phyloP scores from a whole-genome alignment of 1,140 invertebrate genomes.

The Dryas iulia region DNA sequence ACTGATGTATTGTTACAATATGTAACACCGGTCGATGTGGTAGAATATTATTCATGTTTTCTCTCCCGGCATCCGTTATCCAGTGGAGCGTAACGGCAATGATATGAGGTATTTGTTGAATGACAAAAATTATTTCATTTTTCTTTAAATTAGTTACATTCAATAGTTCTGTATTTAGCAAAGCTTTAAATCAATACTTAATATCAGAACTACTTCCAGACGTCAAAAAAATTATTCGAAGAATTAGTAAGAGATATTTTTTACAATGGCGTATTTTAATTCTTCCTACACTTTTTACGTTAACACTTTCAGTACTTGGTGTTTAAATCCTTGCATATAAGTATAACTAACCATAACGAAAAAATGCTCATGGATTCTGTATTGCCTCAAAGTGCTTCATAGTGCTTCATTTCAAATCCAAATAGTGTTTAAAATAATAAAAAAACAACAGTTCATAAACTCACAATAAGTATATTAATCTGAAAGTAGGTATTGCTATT shows the following conservation, averaged over 20 bases:
- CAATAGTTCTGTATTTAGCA: not conserved
- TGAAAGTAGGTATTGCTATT: not conserved
- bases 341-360: not conserved
- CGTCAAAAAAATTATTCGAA: no score
- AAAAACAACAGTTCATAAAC: not conserved
- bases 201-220: not conserved
- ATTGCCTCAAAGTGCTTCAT: not conserved
- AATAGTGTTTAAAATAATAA: not conserved
- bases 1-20: conserved; percentile 10
- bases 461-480: not conserved
- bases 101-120: conserved; percentile 22
- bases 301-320: not conserved
- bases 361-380: not conserved
- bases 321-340: not conserved
- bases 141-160: not conserved
- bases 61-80: conserved; percentile 42
- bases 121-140: not conserved
- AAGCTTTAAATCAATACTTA: not conserved
- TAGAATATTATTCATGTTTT: conserved; percentile 38
- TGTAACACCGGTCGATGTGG: conserved; percentile 12
- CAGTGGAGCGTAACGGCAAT: conserved; percentile 33
- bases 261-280: no score
- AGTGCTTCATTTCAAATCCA: not conserved
- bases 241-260: no score
- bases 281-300: not conserved